Base-by-base conservation (phyloP, 2,888 invertebrate species). In the Chaitophorus viminalis region DNA sequence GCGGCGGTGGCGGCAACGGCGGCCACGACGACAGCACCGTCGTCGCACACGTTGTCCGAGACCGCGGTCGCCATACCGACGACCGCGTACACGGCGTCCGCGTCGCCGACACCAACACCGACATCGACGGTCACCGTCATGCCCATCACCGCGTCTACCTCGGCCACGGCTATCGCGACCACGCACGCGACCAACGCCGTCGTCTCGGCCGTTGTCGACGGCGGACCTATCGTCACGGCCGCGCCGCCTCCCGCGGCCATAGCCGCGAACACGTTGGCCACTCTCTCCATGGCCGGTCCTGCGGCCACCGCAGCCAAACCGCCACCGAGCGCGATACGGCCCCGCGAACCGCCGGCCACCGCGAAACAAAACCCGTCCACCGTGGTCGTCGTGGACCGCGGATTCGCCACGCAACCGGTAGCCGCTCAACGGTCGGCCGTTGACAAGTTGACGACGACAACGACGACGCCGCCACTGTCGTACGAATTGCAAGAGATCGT, bases 151-250 rank as follows among this genome's bases (percentile, higher is more conserved):
- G 87, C 79, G 74, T 78, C 79, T 11, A 81, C 87, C 1, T 74
- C 87, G 46, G 87, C 87, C 31, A 81, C 81, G 39, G 87, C 87
- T n/a, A 81, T 87, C 60, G 87, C 72, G 65, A 77, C 84, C 25
- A 68, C 84, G 25, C 84, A 85, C 74, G 87, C 74, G 21, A 33
- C 79, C 36, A 81, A 79, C 65, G 79, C 87, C 11, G 46, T 72
- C 31, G 79, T 81, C 54, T 86, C 46, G 21, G 46, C 87, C 18
- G 68, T 85, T 33, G 84, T 85, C 21, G 36, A 25, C n/a, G 84
- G 76, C 18, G 84, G 76, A 0, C 84, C 84, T 25, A 76, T 85
- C 18, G 84, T 85, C 17, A 52, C 84, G 11, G 87, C 87, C 21
- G 86, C 29, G 17, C 86, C 86, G 6, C 86, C 86, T 6, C 78